Base-by-base conservation (phyloP, 2,113 vertebrate genomes). In the Etia nguti region DNA sequence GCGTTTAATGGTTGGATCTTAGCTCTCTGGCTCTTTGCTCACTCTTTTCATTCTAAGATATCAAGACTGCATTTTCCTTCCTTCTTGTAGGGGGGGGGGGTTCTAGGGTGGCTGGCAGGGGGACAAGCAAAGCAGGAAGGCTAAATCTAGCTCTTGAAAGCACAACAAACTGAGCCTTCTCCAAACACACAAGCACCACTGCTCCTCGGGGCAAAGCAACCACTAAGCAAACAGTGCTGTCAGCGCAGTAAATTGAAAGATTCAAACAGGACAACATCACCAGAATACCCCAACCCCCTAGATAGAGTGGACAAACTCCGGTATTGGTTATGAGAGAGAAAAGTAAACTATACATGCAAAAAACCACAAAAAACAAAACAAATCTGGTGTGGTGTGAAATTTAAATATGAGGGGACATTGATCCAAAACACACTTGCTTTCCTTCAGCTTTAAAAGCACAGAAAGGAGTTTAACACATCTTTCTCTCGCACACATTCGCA, bases 121-220 rank as follows among this genome's bases (percentile, higher is more conserved):
- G 20, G 90, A 96, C 94, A 95, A 93, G 86, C 70, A 90, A 94
- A 94, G 93, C 95, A 95, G 92, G 90, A 92, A 93, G 89, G 79
- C 92, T 92, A 94, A 93, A 95, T 95, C 92, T 85, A 91, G 89
- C 93, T 89, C 87, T 91, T 11, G 12, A 88, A 94, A 92, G 87
- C 87, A 96, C 91, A 94, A 94, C 93, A 94, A 92, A 93, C 92
- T 86, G 73, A 93, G 80, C 89, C 81, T 86, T 94, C 88, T 90
- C 90, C 87, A 94, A 94, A 93, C 90, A 90, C 82, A 86, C 89
- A 81, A 86, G 82, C 81, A 81, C 79, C 24, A 12, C 85, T 31
- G 87, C 90, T 90, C 75, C 83, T 79, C 18, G 2, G 88, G 84
- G 82, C 73, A 89, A 6, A 90, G 52, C 85, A 62, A 80, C 89